These are phyloP conservation scores for Nothura maculosa DNA, from an alignment of 2,797 vertebrate genomes.

Conservation along the genomic window DNA sequence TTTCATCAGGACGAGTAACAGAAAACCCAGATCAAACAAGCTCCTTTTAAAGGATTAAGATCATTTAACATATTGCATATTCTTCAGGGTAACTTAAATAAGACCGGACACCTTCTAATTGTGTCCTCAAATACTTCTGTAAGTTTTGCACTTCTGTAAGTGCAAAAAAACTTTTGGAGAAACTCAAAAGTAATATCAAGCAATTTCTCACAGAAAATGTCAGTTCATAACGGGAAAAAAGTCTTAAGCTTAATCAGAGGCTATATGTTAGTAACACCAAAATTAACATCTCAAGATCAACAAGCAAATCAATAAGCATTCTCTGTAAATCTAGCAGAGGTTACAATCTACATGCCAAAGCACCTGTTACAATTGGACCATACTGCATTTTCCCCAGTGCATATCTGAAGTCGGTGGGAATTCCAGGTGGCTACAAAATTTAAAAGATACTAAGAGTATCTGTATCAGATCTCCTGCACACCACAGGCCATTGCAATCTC, in stretches of 20 bases:
- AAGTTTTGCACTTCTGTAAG: too few relatives aligned
- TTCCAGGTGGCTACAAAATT: fast-evolving
- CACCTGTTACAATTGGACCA: not conserved
- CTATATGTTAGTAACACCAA: not conserved
- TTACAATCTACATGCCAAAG: not conserved
- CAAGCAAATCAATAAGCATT: not conserved
- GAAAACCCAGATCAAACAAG: not conserved
- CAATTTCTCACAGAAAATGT: not conserved
- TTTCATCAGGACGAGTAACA: not conserved
- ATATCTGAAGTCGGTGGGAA: not conserved
- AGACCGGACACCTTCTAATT: not conserved
- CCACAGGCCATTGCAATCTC: not conserved
- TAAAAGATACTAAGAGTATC: not conserved
- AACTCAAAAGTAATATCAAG: not conserved
- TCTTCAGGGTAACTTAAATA: not conserved
- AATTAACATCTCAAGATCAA: not conserved
- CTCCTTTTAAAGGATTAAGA: not conserved
- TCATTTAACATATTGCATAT: not conserved
- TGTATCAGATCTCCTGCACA: not conserved
- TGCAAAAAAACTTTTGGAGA: not conserved
- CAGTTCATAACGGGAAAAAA: not conserved
- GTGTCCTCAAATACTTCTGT: not conserved
- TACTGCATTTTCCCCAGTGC: fast-evolving
- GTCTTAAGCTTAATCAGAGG: not conserved
- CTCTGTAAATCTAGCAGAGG: not conserved